Evolutionary conservation across 35 echinoderm and acorn worm genomes (phyloP).

Genomic region (Lytechinus pictus): DNA sequence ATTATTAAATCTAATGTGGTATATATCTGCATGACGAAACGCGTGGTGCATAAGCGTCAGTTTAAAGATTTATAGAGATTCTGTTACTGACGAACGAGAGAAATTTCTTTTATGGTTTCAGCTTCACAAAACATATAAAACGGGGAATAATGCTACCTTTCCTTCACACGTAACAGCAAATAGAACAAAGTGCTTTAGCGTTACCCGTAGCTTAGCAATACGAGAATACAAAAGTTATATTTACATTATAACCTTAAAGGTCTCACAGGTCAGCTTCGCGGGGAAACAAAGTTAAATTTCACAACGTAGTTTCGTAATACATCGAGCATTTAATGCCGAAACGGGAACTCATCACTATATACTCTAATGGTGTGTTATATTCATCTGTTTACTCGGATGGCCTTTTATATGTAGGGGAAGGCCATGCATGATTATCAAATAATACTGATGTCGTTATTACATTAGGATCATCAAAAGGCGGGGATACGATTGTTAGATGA

Average conservation of each 20-base stretch:
- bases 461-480: background rate
- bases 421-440: background rate
- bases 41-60: too few species aligned
- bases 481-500: background rate
- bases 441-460: background rate
- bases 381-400: background rate
- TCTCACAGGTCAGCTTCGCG: background rate
- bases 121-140: background rate
- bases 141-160: background rate
- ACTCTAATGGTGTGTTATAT: background rate
- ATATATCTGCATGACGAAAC: too few species aligned
- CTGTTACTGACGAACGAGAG: background rate
- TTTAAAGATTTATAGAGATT: background rate
- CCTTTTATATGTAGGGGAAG: background rate
- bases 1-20: too few species aligned
- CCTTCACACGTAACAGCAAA: background rate
- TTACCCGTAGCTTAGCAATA: background rate
- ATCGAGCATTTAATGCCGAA: too few species aligned
- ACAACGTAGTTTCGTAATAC: background rate
- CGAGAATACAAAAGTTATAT: conserved; percentile 14
- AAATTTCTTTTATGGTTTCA: background rate
- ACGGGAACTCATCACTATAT: too few species aligned
- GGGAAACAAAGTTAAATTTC: background rate
- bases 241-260: background rate
- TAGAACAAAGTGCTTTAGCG: background rate